Evolutionary conservation across 2,888 invertebrate genomes (phyloP).

Genomic region (Clitarchus hookeri): DNA sequence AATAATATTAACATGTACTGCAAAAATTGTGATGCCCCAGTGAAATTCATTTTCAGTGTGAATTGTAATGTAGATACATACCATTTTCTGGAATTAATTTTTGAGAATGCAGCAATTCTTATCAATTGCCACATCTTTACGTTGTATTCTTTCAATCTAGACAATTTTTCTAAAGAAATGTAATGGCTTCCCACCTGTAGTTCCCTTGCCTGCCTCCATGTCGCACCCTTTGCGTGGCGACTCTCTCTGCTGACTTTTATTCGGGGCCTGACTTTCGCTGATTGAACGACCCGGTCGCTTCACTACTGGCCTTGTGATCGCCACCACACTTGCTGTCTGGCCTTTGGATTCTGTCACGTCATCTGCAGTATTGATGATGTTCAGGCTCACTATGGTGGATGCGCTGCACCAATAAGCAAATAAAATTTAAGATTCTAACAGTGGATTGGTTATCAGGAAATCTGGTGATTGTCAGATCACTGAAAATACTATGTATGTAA

Average conservation of each 20-base stretch:
- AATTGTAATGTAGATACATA: too few species aligned
- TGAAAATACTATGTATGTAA: too few species aligned
- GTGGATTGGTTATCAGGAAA: too few species aligned
- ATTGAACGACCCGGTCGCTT: conserved; percentile 59
- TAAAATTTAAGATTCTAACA: background rate
- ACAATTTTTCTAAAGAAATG: too few species aligned
- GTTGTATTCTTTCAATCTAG: too few species aligned
- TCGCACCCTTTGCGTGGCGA: conserved; percentile 38
- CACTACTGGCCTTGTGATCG: conserved; percentile 61
- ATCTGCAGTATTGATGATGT: conserved; percentile 71
- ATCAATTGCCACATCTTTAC: too few species aligned
- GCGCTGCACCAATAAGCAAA: conserved; percentile 51
- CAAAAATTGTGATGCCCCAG: too few species aligned
- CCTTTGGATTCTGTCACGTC: conserved; percentile 52
- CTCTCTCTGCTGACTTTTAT: conserved; percentile 35
- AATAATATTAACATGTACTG: too few species aligned
- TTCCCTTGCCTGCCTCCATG: background rate
- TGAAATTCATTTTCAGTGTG: too few species aligned
- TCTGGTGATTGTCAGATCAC: too few species aligned
- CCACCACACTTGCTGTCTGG: conserved; percentile 54
- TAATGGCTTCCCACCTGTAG: background rate
- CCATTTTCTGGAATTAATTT: too few species aligned
- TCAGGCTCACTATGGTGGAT: conserved; percentile 73
- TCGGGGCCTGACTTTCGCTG: conserved; percentile 52
- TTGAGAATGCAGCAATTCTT: too few species aligned